These are phyloP conservation scores for Tridacna gigas DNA, from an alignment of 2,888 invertebrate species.

Conservation along the genomic window DNA sequence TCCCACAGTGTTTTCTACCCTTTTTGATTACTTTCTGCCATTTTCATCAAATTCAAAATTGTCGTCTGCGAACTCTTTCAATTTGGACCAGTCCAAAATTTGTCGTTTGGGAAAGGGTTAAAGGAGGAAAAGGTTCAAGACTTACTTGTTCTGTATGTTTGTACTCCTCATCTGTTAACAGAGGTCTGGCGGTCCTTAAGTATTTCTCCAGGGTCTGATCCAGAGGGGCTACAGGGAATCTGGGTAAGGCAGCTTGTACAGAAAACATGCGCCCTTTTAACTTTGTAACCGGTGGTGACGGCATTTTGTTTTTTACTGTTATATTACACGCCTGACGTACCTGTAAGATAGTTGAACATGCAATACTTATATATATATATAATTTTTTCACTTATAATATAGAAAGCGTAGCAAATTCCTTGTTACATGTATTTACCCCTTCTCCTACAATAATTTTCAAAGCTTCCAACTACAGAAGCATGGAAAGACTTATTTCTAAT, in stretches of 20 bases:
- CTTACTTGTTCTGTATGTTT: conserved; percentile 79
- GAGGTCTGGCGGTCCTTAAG: conserved; percentile 79
- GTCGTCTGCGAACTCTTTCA: too few relatives aligned
- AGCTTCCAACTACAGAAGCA: too few relatives aligned
- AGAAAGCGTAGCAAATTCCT: too few relatives aligned
- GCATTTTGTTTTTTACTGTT: conserved; percentile 31
- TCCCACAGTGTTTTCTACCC: too few relatives aligned
- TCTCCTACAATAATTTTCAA: too few relatives aligned
- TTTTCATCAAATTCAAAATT: too few relatives aligned
- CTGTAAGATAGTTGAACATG: not conserved
- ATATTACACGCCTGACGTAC: conserved; percentile 13
- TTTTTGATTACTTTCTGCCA: too few relatives aligned
- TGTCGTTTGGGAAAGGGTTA: too few relatives aligned
- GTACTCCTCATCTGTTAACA: conserved; percentile 82
- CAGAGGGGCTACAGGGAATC: conserved; percentile 84
- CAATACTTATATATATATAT: not conserved
- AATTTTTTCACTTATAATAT: too few relatives aligned
- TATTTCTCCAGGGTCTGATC: conserved; percentile 84
- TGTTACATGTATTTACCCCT: too few relatives aligned
- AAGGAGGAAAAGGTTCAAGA: not conserved
- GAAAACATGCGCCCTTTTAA: conserved; percentile 77
- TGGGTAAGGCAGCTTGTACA: conserved; percentile 79
- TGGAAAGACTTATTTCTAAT: too few relatives aligned
- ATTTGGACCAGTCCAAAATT: too few relatives aligned
- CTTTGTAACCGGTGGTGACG: conserved; percentile 21